Base-by-base conservation (phyloP, 30 jellyfish, hydroid and myxozoan genomes). In the Aurelia sp. region DNA sequence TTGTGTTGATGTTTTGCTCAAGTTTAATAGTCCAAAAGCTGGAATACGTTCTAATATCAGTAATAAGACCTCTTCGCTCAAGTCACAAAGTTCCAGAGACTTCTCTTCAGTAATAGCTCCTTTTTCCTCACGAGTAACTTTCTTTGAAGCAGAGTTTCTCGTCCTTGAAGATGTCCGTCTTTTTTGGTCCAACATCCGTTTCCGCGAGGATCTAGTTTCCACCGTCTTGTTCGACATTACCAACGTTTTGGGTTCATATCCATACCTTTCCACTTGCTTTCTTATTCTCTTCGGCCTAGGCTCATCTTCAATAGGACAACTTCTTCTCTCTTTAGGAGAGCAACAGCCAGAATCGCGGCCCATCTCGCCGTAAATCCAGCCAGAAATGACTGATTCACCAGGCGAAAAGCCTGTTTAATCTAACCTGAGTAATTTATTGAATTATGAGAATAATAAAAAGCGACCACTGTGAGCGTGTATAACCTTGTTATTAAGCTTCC, bases 1-100 rank as follows among this genome's bases (percentile, higher is more conserved):
- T 63, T 88, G 90, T 87, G 87, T 59, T 68, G 90, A 93, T 37
- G 98, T 81, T 87, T 83, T 87, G 72, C 98, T 87, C 85, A 89
- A 27, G 76, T 87, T 87, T 48, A 93, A 73, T 17, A 93, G 92
- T 63, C 98, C 98, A 71, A 77, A 72, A 52, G 96, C 96, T n/a
- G 98, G 97, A 40, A 93, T 93, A 62, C 90, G 90, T 75, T 93
- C 97, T 80, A 93, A 66, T 50, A 93, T 93, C 63, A 92, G 78
- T 4, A 93, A 44, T 52, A 93, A 69, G 15, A 93, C 96, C 47
- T 93, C 98, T 80, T 93, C 97, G 83, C 97, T 93, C 86, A 93
- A 78, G 72, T 82, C 96, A 51, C 89, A 55, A 71, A 93, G 96
- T 71, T 82, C 89, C 60, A 87, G 75, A 19, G 81, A 16, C 13